phyloP scores from a whole-genome alignment of 2,113 vertebrate genomes.

The Bos taurus region ARS-UCD2.0 NC_037328.1:119391001-119391500 shows the following conservation, averaged over 20 bases:
- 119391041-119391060: slow-evolving; percentile 53
- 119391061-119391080: slow-evolving; percentile 47
- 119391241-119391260: slow-evolving; percentile 38
- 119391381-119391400: slow-evolving; percentile 53
- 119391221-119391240: slow-evolving; percentile 35
- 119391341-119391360: slow-evolving; percentile 57
- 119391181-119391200: slow-evolving; percentile 60
- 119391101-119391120: slow-evolving; percentile 36
- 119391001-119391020: slow-evolving; percentile 76
- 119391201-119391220: slow-evolving; percentile 61
- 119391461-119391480: slow-evolving; percentile 4
- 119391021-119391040: slow-evolving; percentile 66
- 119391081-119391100: slow-evolving; percentile 26
- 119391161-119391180: slow-evolving; percentile 6
- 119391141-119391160: slow-evolving; percentile 53
- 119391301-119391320: slow-evolving; percentile 49
- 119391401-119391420: slow-evolving; percentile 37
- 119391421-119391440: slow-evolving; percentile 58
- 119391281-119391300: slow-evolving; percentile 67
- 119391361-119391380: slow-evolving; percentile 60
- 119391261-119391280: slow-evolving; percentile 61
- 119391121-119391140: slow-evolving; percentile 38
- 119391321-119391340: slow-evolving; percentile 53
- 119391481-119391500: slow-evolving; percentile 11
- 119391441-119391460: slow-evolving; percentile 48